phyloP scores from a whole-genome alignment of 2,888 invertebrate species.

The Harpalus rubripes region DNA sequence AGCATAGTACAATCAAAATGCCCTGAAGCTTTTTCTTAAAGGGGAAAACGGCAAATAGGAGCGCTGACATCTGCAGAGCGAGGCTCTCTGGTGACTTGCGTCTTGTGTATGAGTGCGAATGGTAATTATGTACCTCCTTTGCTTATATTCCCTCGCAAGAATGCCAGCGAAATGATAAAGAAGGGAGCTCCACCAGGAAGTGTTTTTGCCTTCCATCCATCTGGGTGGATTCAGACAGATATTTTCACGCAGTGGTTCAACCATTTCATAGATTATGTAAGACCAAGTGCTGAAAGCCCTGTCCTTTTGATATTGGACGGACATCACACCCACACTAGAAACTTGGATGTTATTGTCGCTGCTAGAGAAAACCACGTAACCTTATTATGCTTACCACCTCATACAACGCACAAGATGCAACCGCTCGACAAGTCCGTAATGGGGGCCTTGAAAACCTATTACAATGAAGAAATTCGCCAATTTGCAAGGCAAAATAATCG shows the following conservation, averaged over 20 bases:
- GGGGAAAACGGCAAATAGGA: slow-evolving; percentile 71
- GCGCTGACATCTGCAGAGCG: slow-evolving; percentile 70
- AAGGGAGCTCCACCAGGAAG: slow-evolving; percentile 72
- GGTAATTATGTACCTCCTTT: slow-evolving; percentile 73
- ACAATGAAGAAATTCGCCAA: slow-evolving; percentile 71
- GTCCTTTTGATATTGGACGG: slow-evolving; percentile 69
- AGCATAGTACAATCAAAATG: slow-evolving; percentile 70
- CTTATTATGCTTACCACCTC: slow-evolving; percentile 65
- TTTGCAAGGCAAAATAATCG: slow-evolving; percentile 53
- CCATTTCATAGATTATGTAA: slow-evolving; percentile 70
- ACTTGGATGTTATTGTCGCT: slow-evolving; percentile 72
- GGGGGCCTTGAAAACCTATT: slow-evolving; percentile 73
- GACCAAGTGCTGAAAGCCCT: slow-evolving; percentile 56
- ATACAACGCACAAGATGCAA: slow-evolving; percentile 71
- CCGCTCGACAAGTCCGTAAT: slow-evolving; percentile 73
- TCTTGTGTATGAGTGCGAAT: slow-evolving; percentile 72
- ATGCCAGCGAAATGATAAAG: slow-evolving; percentile 69
- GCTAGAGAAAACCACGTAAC: slow-evolving; percentile 69
- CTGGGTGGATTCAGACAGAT: slow-evolving; percentile 73
- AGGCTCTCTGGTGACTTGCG: slow-evolving; percentile 71
- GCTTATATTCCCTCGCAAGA: slow-evolving; percentile 73
- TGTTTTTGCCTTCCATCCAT: slow-evolving; percentile 70
- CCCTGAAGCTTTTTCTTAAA: slow-evolving; percentile 69
- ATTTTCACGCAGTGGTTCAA: slow-evolving; percentile 73
- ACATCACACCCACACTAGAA: slow-evolving; percentile 70